Percentiles rank a stretch among this genome's conserved stretches.
phyloP scores from a whole-genome alignment of 2,113 vertebrate genomes.

The Crotalus helleri region DNA sequence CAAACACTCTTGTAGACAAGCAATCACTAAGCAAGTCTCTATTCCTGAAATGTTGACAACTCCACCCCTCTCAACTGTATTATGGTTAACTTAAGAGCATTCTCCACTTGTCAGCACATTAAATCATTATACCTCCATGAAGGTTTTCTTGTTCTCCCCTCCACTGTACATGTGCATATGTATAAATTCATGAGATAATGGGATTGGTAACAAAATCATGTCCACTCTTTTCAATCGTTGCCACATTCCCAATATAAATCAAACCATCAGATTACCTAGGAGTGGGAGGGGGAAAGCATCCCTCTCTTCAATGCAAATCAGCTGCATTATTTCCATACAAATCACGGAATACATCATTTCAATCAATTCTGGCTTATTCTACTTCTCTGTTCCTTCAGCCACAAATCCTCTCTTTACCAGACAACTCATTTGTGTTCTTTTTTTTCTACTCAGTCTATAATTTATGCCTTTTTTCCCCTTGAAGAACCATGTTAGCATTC shows the following conservation, averaged over 20 bases:
- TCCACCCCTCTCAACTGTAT: fast-evolving
- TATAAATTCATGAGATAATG: background rate
- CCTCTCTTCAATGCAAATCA: background rate
- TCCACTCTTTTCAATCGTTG: background rate
- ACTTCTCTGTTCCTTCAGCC: background rate
- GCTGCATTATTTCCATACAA: background rate
- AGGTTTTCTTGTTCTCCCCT: background rate
- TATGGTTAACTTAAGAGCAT: background rate
- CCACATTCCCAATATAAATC: background rate
- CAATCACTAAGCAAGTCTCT: background rate
- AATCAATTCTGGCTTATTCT: background rate
- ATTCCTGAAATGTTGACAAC: background rate
- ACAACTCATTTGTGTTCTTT: background rate
- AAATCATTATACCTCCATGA: background rate
- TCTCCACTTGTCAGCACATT: background rate
- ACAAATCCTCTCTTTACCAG: background rate
- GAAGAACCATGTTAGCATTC: background rate
- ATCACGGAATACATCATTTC: background rate
- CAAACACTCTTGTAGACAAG: background rate
- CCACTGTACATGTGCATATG: background rate
- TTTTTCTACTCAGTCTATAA: background rate
- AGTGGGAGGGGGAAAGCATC: background rate
- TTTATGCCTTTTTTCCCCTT: background rate
- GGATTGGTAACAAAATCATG: background rate
- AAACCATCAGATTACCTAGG: background rate